Base-by-base conservation (phyloP, 2,113 vertebrate genomes). In the Otolemur garnettii region DNA sequence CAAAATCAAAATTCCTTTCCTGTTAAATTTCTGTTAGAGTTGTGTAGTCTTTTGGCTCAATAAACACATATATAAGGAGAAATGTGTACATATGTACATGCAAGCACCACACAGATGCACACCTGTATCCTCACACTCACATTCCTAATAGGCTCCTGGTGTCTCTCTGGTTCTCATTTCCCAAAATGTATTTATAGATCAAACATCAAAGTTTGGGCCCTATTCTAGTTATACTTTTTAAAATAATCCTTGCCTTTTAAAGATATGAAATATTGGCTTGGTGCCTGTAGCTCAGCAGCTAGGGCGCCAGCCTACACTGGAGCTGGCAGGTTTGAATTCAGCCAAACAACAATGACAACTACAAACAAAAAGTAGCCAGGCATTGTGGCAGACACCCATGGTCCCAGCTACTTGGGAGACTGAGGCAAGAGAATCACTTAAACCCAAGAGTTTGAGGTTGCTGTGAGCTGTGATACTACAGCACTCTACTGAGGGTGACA, bases 141-240 rank as follows among this genome's bases (percentile, higher is more conserved):
- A 57, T 33, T 64, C 74, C 45, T 35, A 4, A 21, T 1, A 26
- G 3, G 9, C 13, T 55, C 60, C 90, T 30, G 28, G 57, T 75
- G 62, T 35, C 85, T 82, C 85, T 92, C 93, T 59, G 83, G n/a
- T 14, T 87, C 83, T 96, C 78, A 33, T 2, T 55, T 68, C 83
- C 35, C 83, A 62, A 64, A n/a, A n/a, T 64, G 57, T 89, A 82
- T 83, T 79, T 57, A 62, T 12, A 82, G 57, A 69, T 79, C 69
- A 45, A 72, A 35, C 11, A 4, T 60, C 74, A 55, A 64, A 81
- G 38, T 79, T 60, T 8, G 45, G 8, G 45, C 45, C 45, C 17
- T 45, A 35, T 55, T 68, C 17, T 60, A 14, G 8, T 59, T 85
- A n/a, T 18, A 19, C 69, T 42, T 86, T 93, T 79, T 11, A 14